Percentiles rank a stretch among this genome's conserved stretches.
Conservation (phyloP, 2,797 vertebrate genomes). For the Microctenopoma steveboyesi region DNA sequence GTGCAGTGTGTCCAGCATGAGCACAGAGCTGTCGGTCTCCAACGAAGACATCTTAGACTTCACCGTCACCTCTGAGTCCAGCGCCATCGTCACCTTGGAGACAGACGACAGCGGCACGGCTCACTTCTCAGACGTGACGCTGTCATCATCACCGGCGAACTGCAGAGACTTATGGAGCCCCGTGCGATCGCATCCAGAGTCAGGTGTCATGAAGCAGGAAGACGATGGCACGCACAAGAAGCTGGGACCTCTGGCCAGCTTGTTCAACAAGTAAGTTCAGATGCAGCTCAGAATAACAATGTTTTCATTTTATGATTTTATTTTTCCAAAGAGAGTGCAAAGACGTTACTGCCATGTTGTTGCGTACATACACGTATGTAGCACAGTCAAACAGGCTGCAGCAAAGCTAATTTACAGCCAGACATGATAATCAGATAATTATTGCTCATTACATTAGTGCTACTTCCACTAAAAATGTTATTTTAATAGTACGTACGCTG, state of each 20-base stretch:
- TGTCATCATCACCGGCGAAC: conserved; percentile 75
- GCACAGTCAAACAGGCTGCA: neutral
- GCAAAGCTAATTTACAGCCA: neutral
- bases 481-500: too few relatives aligned
- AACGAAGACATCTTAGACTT: conserved; percentile 92
- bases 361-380: neutral
- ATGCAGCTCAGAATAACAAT: neutral
- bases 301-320: too few relatives aligned
- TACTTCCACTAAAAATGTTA: too few relatives aligned
- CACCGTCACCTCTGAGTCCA: conserved; percentile 91
- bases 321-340: too few relatives aligned
- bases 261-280: conserved; percentile 87
- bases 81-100: conserved; percentile 92
- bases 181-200: neutral
- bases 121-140: conserved; percentile 83
- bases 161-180: conserved; percentile 61
- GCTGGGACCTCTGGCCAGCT: conserved; percentile 84
- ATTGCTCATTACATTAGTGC: neutral
- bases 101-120: conserved; percentile 80
- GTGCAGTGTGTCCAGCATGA: conserved; percentile 92
- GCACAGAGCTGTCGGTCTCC: conserved; percentile 92
- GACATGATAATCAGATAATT: neutral
- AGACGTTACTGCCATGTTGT: too few relatives aligned
- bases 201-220: conserved; percentile 43
- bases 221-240: conserved; percentile 81